phyloP scores from a whole-genome alignment of 2,888 invertebrate species.

The Coecobrya sp. region DNA sequence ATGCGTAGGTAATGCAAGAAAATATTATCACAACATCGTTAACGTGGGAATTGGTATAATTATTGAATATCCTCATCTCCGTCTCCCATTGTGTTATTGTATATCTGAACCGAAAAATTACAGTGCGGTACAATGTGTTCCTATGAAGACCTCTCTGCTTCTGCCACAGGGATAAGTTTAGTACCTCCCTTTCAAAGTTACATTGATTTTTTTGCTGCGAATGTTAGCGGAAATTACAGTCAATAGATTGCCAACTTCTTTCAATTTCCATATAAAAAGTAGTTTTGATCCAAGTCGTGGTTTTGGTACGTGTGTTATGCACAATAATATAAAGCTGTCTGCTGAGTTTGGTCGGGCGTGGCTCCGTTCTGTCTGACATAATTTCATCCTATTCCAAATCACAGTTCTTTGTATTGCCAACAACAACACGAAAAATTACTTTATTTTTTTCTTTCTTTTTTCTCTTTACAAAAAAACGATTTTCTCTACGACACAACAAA shows the following conservation, averaged over 20 bases:
- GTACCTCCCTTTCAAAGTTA: background rate
- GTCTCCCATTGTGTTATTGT: too few species aligned
- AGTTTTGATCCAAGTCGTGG: background rate
- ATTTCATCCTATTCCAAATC: slow-evolving; percentile 3
- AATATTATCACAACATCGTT: too few species aligned
- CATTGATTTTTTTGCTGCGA: background rate
- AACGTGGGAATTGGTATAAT: too few species aligned
- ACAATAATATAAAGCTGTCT: background rate
- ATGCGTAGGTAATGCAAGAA: too few species aligned
- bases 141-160: too few species aligned
- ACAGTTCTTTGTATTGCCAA: background rate
- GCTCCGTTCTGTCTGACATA: slow-evolving; percentile 17
- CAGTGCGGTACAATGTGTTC: too few species aligned
- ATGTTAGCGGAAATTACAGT: slow-evolving; percentile 11
- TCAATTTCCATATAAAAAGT: background rate
- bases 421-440: slow-evolving; percentile 8
- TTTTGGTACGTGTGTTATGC: background rate
- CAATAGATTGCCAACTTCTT: slow-evolving; percentile 8
- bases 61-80: too few species aligned
- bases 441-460: background rate
- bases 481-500: background rate
- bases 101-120: too few species aligned
- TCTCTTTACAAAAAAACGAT: background rate
- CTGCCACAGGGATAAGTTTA: background rate
- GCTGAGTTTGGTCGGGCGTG: slow-evolving; percentile 22